Evolutionary conservation across 2,888 invertebrate species (phyloP).

Genomic region (Cetonia aurata): DNA sequence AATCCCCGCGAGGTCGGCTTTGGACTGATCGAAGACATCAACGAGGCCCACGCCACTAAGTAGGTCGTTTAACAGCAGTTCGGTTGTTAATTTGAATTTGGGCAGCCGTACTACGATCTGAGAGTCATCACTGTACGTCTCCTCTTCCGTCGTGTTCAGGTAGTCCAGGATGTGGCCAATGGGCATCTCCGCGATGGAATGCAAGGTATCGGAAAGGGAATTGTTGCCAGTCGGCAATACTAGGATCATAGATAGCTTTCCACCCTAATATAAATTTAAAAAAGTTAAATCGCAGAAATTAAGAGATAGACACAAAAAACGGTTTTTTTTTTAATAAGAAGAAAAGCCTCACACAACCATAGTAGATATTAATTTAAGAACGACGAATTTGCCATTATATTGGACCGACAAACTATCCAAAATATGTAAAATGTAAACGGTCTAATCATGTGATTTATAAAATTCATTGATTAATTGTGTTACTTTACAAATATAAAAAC

Average conservation of each 20-base stretch:
- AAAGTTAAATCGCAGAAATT: slow-evolving; percentile 45
- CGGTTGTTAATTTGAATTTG: slow-evolving; percentile 71
- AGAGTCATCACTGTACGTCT: not conserved
- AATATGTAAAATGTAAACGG: too few species aligned
- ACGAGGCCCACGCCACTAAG: slow-evolving; percentile 76
- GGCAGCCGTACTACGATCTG: not conserved
- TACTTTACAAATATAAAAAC: too few species aligned
- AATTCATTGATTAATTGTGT: too few species aligned
- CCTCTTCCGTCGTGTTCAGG: slow-evolving; percentile 2
- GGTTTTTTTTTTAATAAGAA: too few species aligned
- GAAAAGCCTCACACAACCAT: too few species aligned
- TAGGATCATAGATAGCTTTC: slow-evolving; percentile 22
- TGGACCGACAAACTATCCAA: too few species aligned
- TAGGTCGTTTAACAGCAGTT: slow-evolving; percentile 72
- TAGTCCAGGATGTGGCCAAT: not conserved
- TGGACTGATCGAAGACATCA: slow-evolving; percentile 73
- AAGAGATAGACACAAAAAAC: slow-evolving; percentile 47
- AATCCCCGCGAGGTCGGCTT: slow-evolving; percentile 72
- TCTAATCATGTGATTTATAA: too few species aligned
- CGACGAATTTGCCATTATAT: too few species aligned
- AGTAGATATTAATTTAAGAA: too few species aligned
- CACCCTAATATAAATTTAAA: slow-evolving; percentile 12
- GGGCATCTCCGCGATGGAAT: not conserved
- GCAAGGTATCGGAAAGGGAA: not conserved
- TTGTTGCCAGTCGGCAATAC: not conserved